Evolutionary conservation across 2,888 invertebrate genomes (phyloP), one percentile per base, ranked within the genome.

Genomic region (Sicus ferrugineus): DNA sequence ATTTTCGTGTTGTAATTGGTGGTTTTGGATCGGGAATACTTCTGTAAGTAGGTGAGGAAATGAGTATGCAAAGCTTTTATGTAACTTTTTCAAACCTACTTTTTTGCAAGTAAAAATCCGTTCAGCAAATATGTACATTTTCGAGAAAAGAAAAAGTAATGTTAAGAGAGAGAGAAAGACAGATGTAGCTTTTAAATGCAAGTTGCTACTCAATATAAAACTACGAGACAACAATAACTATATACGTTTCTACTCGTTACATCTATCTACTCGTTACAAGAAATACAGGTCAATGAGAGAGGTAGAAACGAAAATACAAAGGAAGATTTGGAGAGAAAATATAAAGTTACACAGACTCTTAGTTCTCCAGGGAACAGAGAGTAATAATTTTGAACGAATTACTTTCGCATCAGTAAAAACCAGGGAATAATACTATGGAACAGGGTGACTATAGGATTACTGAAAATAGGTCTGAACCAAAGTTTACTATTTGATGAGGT

Each of bases 21-120:
- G 42, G 52, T 58, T 28, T 19, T 68, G 23, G 11, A 21, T 52
- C 6, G 50, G 3, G 23, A 26, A 23, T 23, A 23, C 23, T 54
- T 54, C 23, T 65, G 61, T 61, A 54, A 54, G 56, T 58, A 62
- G 75, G 75, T 76, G 75, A 73, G 74, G 75, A 73, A 77, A 81
- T 82, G 81, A 80, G 77, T 79, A 80, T 80, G 82, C 79, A 74
- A 82, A 82, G 81, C 80, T 75, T 76, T 78, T 78, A 76, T 80
- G 77, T 78, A 76, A 74, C 73, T 77, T 76, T 75, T 77, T 80
- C 75, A 76, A 50, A 50, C 50, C 21, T 21, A 50, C 50, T 50
- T 68, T 72, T 67, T 67, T 72, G 70, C 56, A 71, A 62, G 31
- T 66, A 63, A 58, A 66, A 48, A 62, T 67, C 11, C 71, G 67